Base-by-base conservation (phyloP, 2,888 invertebrate species). In the Cataglyphis albicans region DNA sequence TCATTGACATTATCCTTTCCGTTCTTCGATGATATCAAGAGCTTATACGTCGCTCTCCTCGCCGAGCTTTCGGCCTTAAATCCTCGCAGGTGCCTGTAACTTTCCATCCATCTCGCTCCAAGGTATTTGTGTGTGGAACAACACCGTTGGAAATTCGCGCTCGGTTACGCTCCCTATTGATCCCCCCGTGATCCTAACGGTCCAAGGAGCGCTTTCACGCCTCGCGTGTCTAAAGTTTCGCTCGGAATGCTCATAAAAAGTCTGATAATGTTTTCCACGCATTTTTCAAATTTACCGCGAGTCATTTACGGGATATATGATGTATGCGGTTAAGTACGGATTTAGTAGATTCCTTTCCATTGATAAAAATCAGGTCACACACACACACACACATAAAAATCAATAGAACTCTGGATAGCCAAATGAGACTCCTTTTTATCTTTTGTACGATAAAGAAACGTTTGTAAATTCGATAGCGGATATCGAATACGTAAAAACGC, bases 121-220 rank as follows among this genome's bases (percentile, higher is more conserved):
- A 55, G 55, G 12, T 76, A 55, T 76, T 76, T 76, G 76, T 76
- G 55, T 41, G 57, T 21, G 57, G 68, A 41, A 76, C 67, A 57
- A 57, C 68, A 32, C 29, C n/a, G 29, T 9, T 67, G 41, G 55
- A 67, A 57, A 67, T 67, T 76, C 21, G 55, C 44, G 25, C 29
- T 21, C 29, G 7, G 75, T 75, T 75, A 55, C 67, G 9, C 25
- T 75, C 38, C n/a, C 38, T 32, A 57, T 67, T 76, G 76, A 76
- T 57, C 64, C 64, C 64, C 64, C 44, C 15, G 0, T 48, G 74
- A 74, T 75, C 67, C 55, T n/a, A 41, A 55, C 29, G 29, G 57
- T 55, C 55, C 35, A 65, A 38, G 38, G 55, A n/a, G 38, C 25
- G 29, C 15, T 57, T 75, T 64, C 32, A 18, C 32, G 15, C 55